Base-by-base conservation (phyloP, 2,113 vertebrate species). In the Amazona guildingii region DNA sequence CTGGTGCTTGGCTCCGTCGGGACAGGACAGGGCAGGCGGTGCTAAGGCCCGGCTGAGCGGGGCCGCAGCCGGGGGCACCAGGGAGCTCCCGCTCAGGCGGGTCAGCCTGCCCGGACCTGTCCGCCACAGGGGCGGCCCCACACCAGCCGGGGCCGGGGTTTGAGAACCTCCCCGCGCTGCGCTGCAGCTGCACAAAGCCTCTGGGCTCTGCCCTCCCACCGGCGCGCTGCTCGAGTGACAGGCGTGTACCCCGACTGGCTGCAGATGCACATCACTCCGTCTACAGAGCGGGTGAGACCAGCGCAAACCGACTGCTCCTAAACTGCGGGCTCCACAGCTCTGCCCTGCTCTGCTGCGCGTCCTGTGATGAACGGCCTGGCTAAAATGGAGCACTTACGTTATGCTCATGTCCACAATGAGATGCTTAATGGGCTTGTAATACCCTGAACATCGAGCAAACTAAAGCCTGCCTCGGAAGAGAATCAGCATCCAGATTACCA, bases 291-390 rank as follows among this genome's bases (percentile, higher is more conserved):
- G 24, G 49, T 0, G 31, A 25, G 37, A 24, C 6, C 59, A 1
- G 13, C 0, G 37, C 10, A 2, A 43, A 23, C 1, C 1, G 3
- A 9, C 16, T 3, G 37, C 52, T 43, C 16, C 73, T 4, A 33
- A 48, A 9, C 59, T 6, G 63, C 27, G 13, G 68, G 19, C 70
- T 31, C 55, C 25, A 1, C 51, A 3, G 39, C 54, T 25, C 61
- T 35, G 48, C 61, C 6, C 2, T 1, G 51, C n/a, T n/a, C 31
- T 3, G 17, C 35, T 10, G 24, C 3, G 9, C 5, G 31, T 10
- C 31, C 20, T 9, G 49, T n/a, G 2, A 13, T 68, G 31, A 23
- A 5, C 1, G 35, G 23, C 41, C 82, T 18, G 48, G 14, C 24
- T 52, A 3, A 28, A 62, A 17, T 3, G 18, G 24, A 15, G 49